These are phyloP conservation scores for Subacronicta megacephala DNA, from an alignment of 2,888 invertebrate species.

Conservation along the genomic window DNA sequence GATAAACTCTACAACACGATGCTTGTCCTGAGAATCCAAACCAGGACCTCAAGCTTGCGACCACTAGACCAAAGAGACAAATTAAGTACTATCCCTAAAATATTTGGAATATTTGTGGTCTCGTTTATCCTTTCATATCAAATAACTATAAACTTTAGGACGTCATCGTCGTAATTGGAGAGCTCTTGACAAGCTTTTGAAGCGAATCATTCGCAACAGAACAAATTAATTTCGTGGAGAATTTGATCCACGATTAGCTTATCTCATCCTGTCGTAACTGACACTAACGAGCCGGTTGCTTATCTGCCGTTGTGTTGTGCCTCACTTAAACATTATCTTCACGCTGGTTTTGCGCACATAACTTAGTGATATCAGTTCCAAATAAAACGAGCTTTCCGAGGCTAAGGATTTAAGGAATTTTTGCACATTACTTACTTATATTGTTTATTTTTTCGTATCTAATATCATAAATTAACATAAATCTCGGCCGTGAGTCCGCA, in stretches of 20 bases:
- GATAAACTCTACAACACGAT: no score
- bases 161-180: constrained; percentile 20
- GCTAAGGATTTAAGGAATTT: not conserved
- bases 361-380: constrained; percentile 4
- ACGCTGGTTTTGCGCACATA: constrained; percentile 21
- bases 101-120: no score
- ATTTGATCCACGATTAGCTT: constrained; percentile 44
- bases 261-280: constrained; percentile 48
- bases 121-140: no score
- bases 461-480: no score
- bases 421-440: no score
- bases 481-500: no score
- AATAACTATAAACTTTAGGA: not conserved
- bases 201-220: constrained; percentile 18
- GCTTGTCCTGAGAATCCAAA: no score
- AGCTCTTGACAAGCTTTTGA: constrained; percentile 20
- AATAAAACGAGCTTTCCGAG: no score
- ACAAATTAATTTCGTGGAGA: constrained; percentile 40
- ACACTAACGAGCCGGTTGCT: constrained; percentile 30
- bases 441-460: no score
- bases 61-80: no score
- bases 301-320: constrained; percentile 32
- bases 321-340: constrained; percentile 26
- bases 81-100: no score
- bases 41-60: no score